A percentile compares a stretch with the other conserved stretches of the same genome.
phyloP scores from a whole-genome alignment of 2,113 vertebrate genomes.

The Blennius ocellaris region DNA sequence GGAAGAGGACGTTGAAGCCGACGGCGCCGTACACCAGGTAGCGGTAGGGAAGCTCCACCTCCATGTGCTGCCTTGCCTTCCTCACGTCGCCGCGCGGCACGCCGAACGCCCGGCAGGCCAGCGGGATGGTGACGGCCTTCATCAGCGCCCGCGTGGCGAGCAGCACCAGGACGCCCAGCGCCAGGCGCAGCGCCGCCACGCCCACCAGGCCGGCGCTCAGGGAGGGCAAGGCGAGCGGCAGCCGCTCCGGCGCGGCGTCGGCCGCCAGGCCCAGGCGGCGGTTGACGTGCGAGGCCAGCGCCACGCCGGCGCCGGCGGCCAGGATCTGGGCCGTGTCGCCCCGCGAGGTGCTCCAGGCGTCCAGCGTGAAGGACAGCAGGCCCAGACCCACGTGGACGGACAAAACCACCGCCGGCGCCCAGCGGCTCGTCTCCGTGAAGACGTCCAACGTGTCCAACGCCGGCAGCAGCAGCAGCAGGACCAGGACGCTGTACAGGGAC shows the following conservation, averaged over 20 bases:
- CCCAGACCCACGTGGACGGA: conserved; percentile 90
- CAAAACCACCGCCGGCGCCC: conserved; percentile 89
- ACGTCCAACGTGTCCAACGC: conserved; percentile 88
- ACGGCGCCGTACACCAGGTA: conserved; percentile 92
- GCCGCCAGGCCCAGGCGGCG: conserved; percentile 83
- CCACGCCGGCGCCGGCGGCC: conserved; percentile 92
- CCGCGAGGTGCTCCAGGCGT: conserved; percentile 97
- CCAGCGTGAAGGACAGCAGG: conserved; percentile 95
- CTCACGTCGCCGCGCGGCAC: conserved; percentile 84
- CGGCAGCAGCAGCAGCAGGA: conserved; percentile 90
- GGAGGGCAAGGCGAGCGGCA: conserved; percentile 84
- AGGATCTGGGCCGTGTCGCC: conserved; percentile 97
- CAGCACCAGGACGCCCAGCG: conserved; percentile 87
- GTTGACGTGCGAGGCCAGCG: conserved; percentile 90
- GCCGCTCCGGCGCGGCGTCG: conserved; percentile 79
- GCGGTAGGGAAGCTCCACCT: conserved; percentile 96
- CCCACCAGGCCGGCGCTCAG: conserved; percentile 80
- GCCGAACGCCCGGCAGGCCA: conserved; percentile 86
- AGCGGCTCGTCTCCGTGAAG: conserved; percentile 90
- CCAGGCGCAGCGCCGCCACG: conserved; percentile 81
- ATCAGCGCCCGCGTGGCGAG: conserved; percentile 85
- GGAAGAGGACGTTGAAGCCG: conserved; percentile 89
- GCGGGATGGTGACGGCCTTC: conserved; percentile 91
- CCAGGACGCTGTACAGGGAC: conserved; percentile 90
- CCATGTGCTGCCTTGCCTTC: conserved; percentile 92